These are phyloP conservation scores for Sinhomidia bicolor DNA, from an alignment of 2,888 invertebrate genomes.

Conservation along the genomic window DNA sequence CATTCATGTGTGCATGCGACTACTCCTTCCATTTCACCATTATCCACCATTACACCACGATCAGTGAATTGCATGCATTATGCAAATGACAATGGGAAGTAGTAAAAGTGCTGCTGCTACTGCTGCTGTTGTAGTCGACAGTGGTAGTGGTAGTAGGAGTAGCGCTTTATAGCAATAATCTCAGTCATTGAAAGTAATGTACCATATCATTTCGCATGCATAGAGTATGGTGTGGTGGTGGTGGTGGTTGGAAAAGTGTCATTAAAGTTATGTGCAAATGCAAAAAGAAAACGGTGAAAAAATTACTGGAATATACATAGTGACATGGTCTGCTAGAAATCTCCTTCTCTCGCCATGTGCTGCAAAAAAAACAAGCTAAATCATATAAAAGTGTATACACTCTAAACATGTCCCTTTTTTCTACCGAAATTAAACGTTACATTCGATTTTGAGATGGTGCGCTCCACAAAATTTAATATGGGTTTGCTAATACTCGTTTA, in stretches of 20 bases:
- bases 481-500: too few species aligned
- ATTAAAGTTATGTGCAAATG: slow-evolving; percentile 22
- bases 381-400: too few species aligned
- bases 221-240: not conserved
- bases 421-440: too few species aligned
- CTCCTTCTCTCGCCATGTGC: not conserved
- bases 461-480: too few species aligned
- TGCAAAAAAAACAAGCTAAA: too few species aligned
- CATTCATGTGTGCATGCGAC: too few species aligned
- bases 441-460: too few species aligned
- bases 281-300: not conserved
- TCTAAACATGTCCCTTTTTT: too few species aligned
- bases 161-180: slow-evolving; percentile 7
- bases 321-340: too few species aligned
- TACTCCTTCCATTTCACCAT: too few species aligned
- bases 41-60: not conserved
- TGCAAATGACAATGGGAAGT: slow-evolving; percentile 33
- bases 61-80: slow-evolving; percentile 19
- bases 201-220: not conserved
- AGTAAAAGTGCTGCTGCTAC: slow-evolving; percentile 21
- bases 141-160: too few species aligned
- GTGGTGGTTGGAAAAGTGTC: not conserved
- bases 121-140: too few species aligned
- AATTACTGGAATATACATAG: not conserved
- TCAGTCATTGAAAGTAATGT: slow-evolving; percentile 6